Evolutionary conservation across 1,140 invertebrate genomes (phyloP).

Genomic region (Heliconius congener): DNA sequence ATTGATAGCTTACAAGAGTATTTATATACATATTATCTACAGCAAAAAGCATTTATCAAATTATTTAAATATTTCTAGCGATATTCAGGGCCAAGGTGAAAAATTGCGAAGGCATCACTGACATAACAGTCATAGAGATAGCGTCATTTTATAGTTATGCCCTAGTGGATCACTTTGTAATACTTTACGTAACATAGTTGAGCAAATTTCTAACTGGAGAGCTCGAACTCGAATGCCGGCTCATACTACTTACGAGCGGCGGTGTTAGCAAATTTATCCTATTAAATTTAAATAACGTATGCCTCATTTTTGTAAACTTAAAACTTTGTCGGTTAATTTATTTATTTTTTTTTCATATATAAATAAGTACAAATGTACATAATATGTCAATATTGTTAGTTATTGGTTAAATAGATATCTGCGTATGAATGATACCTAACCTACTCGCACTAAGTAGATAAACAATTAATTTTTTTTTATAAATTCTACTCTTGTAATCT

Average conservation of each 20-base stretch:
- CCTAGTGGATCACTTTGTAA: slow-evolving; percentile 38
- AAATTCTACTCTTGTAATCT: too few relatives aligned
- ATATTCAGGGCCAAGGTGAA: slow-evolving; percentile 32
- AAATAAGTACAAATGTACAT: too few relatives aligned
- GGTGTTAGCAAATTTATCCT: slow-evolving; percentile 20
- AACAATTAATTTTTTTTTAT: background rate
- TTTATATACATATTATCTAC: background rate
- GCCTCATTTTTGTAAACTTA: background rate
- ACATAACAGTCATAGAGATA: slow-evolving; percentile 26
- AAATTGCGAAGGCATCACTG: slow-evolving; percentile 22
- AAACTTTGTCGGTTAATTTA: too few relatives aligned
- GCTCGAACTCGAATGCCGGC: slow-evolving; percentile 21
- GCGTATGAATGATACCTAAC: too few relatives aligned
- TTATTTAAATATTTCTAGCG: background rate
- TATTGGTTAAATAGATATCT: too few relatives aligned
- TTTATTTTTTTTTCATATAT: too few relatives aligned
- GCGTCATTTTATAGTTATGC: slow-evolving; percentile 22
- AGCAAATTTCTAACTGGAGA: slow-evolving; percentile 36
- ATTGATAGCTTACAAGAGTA: too few relatives aligned
- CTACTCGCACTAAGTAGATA: too few relatives aligned
- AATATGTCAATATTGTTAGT: too few relatives aligned
- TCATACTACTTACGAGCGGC: slow-evolving; percentile 10
- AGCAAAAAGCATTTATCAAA: background rate
- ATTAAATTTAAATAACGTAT: slow-evolving; percentile 12
- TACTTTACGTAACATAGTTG: slow-evolving; percentile 44